Evolutionary conservation across 2,797 vertebrate genomes (phyloP).

Genomic region (Ficedula albicollis): DNA sequence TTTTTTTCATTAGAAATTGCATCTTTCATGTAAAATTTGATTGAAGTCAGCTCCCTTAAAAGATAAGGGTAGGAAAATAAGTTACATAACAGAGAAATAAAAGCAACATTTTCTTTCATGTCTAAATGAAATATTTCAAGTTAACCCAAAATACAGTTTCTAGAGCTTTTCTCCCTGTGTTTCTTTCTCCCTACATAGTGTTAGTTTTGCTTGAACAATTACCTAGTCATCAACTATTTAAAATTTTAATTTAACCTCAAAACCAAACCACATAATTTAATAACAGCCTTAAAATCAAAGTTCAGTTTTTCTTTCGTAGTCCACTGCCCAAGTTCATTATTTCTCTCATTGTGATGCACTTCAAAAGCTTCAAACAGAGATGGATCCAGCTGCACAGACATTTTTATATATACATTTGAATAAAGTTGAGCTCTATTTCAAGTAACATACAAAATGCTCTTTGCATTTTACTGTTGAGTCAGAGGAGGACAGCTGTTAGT

Average conservation of each 20-base stretch:
- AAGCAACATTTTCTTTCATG: background rate
- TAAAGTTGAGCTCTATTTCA: background rate
- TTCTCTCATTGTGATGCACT: background rate
- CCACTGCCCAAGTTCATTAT: background rate
- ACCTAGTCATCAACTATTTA: background rate
- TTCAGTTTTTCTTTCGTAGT: background rate
- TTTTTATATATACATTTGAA: background rate
- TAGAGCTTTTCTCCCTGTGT: accelerated
- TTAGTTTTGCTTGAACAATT: background rate
- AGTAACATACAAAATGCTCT: background rate
- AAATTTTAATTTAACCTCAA: background rate
- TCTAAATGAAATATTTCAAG: background rate
- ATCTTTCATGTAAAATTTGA: constrained; percentile 10
- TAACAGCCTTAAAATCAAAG: background rate
- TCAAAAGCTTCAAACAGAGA: background rate
- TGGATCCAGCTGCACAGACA: background rate
- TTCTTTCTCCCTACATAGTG: background rate
- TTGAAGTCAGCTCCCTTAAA: constrained; percentile 3
- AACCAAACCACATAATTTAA: background rate
- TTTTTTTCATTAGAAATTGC: background rate
- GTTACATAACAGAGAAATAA: background rate
- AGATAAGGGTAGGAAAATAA: background rate
- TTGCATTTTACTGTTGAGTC: background rate
- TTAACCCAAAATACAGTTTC: background rate
- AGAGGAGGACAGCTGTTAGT: background rate